Conservation (phyloP, 2,797 vertebrate species). For the Hydrophis major region DNA sequence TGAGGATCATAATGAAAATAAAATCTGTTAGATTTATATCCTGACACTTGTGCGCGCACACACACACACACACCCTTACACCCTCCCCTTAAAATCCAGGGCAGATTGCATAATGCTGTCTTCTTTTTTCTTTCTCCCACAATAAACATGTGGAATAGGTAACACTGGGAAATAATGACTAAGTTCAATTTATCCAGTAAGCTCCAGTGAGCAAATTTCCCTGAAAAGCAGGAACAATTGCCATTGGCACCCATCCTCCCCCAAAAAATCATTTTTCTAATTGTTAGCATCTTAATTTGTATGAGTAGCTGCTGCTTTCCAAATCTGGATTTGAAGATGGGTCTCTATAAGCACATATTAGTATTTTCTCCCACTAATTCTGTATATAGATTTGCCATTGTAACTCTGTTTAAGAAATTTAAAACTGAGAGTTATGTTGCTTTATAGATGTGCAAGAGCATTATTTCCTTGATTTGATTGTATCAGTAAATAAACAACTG, state of each 20-base stretch:
- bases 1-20: not conserved
- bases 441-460: not conserved
- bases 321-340: not conserved
- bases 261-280: not conserved
- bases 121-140: not conserved
- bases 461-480: not conserved
- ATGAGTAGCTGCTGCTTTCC: not conserved
- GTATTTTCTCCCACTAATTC: not conserved
- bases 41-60: not conserved
- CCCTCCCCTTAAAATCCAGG: not conserved
- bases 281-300: not conserved
- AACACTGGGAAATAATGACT: not conserved
- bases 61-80: not conserved
- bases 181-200: not conserved
- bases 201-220: not conserved
- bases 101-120: not conserved
- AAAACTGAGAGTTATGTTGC: not conserved
- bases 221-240: not conserved
- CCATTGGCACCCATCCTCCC: not conserved
- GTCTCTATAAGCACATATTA: not conserved
- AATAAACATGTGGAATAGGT: not conserved
- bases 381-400: not conserved
- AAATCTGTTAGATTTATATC: not conserved
- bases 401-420: not conserved
- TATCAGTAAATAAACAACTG: not conserved